These are phyloP conservation scores for Dreissena rostriformis DNA, from an alignment of 1,140 invertebrate species.

Conservation along the genomic window DNA sequence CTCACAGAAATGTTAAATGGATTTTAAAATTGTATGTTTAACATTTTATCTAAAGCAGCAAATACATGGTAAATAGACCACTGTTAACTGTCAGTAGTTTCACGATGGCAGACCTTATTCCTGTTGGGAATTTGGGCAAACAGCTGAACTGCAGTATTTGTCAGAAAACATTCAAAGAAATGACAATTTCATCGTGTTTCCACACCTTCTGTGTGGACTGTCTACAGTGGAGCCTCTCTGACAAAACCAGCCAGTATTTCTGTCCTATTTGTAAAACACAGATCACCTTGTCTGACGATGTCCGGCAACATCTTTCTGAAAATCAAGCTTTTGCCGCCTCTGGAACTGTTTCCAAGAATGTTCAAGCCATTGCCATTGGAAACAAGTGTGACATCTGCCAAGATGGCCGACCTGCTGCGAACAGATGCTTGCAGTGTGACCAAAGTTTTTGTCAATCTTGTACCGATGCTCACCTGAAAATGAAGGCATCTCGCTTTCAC, in stretches of 20 bases:
- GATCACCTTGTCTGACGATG: conserved; percentile 14
- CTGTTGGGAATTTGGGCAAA: conserved; percentile 27
- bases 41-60: too few relatives aligned
- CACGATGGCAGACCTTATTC: conserved; percentile 28
- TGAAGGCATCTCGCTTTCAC: conserved; percentile 44
- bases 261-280: conserved; percentile 35
- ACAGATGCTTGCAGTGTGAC: conserved; percentile 44
- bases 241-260: not conserved
- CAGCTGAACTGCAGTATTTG: conserved; percentile 43
- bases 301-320: not conserved
- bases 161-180: conserved; percentile 30
- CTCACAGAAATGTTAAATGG: too few relatives aligned
- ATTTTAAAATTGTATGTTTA: too few relatives aligned
- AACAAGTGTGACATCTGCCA: conserved; percentile 29
- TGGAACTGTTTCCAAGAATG: not conserved
- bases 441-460: conserved; percentile 28
- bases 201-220: conserved; percentile 44
- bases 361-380: not conserved
- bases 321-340: not conserved
- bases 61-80: too few relatives aligned
- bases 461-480: conserved; percentile 47
- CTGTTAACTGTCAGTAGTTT: too few relatives aligned
- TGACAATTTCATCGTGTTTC: conserved; percentile 41
- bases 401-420: conserved; percentile 27
- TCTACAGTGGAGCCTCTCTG: not conserved